Conservation (phyloP, 1,140 invertebrate species). For the Harpegnathos saltator region DNA sequence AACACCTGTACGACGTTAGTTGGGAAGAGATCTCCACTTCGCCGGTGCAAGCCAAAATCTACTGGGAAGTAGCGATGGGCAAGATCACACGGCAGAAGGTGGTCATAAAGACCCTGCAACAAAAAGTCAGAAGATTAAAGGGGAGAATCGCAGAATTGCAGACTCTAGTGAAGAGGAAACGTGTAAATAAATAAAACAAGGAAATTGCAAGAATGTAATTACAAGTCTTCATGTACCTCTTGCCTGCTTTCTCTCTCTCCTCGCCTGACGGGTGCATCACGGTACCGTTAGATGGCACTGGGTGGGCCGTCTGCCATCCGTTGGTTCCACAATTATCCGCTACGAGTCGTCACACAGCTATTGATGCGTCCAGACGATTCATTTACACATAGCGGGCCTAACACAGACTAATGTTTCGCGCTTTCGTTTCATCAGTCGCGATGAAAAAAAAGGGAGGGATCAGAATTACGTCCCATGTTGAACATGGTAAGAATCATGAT, state of each 20-base stretch:
- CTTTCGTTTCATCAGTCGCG: background rate
- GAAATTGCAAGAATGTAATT: background rate
- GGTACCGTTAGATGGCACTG: too few species aligned
- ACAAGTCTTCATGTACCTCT: background rate
- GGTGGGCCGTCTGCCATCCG: too few species aligned
- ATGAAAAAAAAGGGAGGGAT: constrained; percentile 60
- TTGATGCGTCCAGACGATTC: too few species aligned
- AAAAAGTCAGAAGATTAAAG: constrained; percentile 11
- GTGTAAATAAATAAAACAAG: background rate
- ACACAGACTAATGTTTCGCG: too few species aligned
- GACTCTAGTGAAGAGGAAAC: background rate
- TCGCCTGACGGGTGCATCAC: too few species aligned
- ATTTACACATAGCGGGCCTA: too few species aligned
- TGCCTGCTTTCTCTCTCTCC: background rate
- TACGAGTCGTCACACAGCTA: too few species aligned
- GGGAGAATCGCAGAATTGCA: background rate
- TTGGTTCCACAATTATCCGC: too few species aligned
- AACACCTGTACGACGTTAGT: background rate
- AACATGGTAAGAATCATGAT: constrained; percentile 58
- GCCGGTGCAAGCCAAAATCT: constrained; percentile 37
- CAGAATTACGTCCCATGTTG: constrained; percentile 75
- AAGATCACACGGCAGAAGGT: constrained; percentile 8
- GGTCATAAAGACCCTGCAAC: background rate
- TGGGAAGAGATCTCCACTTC: constrained; percentile 41
- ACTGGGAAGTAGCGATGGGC: constrained; percentile 23